A percentile compares a stretch with the other conserved stretches of the same genome.
Evolutionary conservation across 2,113 vertebrate genomes (phyloP).

Genomic region (Saccopteryx bilineata): DNA sequence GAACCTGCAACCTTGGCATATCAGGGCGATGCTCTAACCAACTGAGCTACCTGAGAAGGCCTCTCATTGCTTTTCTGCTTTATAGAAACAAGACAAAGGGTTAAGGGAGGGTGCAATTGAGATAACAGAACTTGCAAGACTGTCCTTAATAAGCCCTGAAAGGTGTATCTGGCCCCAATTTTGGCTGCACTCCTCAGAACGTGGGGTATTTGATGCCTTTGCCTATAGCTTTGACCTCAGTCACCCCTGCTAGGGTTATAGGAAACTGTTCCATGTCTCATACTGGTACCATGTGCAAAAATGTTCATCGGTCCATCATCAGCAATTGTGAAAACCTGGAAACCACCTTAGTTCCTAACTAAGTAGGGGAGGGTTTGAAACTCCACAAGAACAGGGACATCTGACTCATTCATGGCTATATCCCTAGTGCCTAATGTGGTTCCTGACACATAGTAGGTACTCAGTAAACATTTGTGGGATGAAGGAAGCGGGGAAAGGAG

Average conservation of each 20-base stretch:
- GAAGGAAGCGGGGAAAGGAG: not conserved
- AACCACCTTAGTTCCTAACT: not conserved
- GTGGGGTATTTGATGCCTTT: not conserved
- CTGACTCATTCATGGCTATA: not conserved
- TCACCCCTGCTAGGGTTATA: not conserved
- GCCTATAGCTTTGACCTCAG: not conserved
- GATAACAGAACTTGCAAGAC: not conserved
- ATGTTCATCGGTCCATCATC: not conserved
- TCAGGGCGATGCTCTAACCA: no score
- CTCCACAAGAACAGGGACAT: not conserved
- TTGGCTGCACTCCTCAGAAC: not conserved
- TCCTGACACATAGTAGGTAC: not conserved
- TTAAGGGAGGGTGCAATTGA: fast-evolving
- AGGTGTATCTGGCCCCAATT: not conserved
- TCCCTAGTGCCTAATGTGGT: no score
- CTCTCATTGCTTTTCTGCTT: not conserved
- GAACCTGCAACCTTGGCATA: no score
- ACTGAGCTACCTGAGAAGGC: not conserved
- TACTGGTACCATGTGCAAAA: not conserved
- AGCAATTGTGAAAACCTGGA: not conserved
- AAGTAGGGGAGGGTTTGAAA: not conserved
- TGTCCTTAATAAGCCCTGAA: not conserved
- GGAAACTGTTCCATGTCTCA: not conserved
- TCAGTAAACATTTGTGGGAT: not conserved
- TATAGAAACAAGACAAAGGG: not conserved